Conservation (phyloP, 2,113 vertebrate genomes). For the Plecturocebus donacophilus region DNA sequence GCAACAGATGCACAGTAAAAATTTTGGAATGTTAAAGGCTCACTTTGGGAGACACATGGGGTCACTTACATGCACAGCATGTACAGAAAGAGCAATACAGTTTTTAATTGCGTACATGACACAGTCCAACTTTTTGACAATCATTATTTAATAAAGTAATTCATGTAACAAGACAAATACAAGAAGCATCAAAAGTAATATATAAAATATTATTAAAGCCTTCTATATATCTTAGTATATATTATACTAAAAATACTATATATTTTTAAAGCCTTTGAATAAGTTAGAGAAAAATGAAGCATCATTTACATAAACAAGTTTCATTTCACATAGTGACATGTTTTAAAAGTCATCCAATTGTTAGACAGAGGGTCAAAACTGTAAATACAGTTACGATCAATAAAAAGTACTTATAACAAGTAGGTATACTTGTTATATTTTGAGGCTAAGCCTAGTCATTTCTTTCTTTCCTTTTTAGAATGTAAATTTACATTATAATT, state of each 20-base stretch:
- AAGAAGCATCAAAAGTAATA: background rate
- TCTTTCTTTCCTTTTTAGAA: background rate
- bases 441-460: background rate
- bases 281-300: background rate
- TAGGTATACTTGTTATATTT: background rate
- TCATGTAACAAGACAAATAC: slow-evolving; percentile 1
- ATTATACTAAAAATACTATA: background rate
- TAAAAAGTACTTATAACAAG: slow-evolving; percentile 30
- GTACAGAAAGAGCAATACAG: slow-evolving; percentile 50
- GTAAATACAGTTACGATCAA: background rate
- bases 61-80: slow-evolving; percentile 72
- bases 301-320: slow-evolving; percentile 12
- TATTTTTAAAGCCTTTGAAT: background rate
- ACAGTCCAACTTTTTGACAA: slow-evolving; percentile 44
- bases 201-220: background rate
- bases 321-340: background rate
- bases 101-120: slow-evolving; percentile 49
- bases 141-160: slow-evolving; percentile 37
- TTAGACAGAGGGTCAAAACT: background rate
- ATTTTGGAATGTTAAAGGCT: slow-evolving; percentile 76
- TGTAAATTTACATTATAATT: slow-evolving; percentile 5
- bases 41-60: slow-evolving; percentile 70
- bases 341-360: slow-evolving; percentile 2
- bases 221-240: background rate
- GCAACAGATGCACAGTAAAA: slow-evolving; percentile 80